These are phyloP conservation scores for Bombus soroeensis DNA, from an alignment of 1,140 invertebrate species.

Conservation along the genomic window DNA sequence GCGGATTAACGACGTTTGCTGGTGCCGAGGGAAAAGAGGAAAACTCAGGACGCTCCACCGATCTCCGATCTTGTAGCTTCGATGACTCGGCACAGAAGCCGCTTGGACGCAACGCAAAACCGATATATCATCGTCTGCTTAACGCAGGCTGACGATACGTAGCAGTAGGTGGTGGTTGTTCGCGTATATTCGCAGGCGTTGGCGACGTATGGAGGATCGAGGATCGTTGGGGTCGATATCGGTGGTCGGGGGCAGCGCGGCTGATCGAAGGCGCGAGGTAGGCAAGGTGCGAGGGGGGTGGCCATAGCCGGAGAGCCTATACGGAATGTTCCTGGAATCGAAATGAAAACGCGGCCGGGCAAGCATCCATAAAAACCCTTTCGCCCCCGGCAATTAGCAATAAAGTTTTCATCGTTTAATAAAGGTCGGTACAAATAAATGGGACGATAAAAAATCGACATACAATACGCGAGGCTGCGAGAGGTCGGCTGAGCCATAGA, in stretches of 20 bases:
- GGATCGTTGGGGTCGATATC: slow-evolving; percentile 20
- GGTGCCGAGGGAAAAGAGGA: too few relatives aligned
- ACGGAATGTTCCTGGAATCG: slow-evolving; percentile 67
- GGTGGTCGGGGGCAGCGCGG: neutral
- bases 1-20: slow-evolving; percentile 27
- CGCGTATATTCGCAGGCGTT: too few relatives aligned
- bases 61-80: too few relatives aligned
- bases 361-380: slow-evolving; percentile 78
- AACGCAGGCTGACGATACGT: too few relatives aligned
- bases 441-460: slow-evolving; percentile 78
- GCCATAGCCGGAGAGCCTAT: slow-evolving; percentile 23
- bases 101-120: too few relatives aligned
- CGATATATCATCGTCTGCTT: too few relatives aligned
- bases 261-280: neutral
- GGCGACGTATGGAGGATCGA: neutral
- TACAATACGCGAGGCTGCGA: slow-evolving; percentile 69
- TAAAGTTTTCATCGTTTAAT: slow-evolving; percentile 82
- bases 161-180: too few relatives aligned
- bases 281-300: neutral
- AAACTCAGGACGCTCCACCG: too few relatives aligned
- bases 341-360: slow-evolving; percentile 76
- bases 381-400: slow-evolving; percentile 79
- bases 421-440: slow-evolving; percentile 80
- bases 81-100: too few relatives aligned
- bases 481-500: slow-evolving; percentile 29